Base-by-base conservation (phyloP, 2,888 invertebrate genomes). In the Lepidocyrtoides sp. region DNA sequence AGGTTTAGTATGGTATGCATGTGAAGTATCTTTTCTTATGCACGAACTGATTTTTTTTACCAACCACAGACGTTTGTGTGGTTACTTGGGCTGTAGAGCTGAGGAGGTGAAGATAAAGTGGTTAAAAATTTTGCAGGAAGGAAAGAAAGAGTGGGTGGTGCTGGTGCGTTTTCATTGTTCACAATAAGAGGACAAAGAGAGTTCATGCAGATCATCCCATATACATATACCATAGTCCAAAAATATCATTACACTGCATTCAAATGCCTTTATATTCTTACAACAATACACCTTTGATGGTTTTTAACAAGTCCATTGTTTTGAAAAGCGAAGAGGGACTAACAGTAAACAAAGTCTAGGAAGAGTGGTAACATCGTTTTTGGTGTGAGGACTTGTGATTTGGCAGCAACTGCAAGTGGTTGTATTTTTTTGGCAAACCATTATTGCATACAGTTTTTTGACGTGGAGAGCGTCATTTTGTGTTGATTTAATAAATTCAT, bases 41-140 rank as follows among this genome's bases (percentile, higher is more conserved):
- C n/a, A n/a, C n/a, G n/a, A n/a, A n/a, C n/a, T n/a, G n/a, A n/a
- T n/a, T n/a, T n/a, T n/a, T n/a, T n/a, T n/a, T n/a, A n/a, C n/a
- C n/a, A n/a, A n/a, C n/a, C n/a, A n/a, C n/a, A n/a, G n/a, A n/a
- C n/a, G n/a, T n/a, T n/a, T n/a, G n/a, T n/a, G n/a, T n/a, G n/a
- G n/a, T n/a, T n/a, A n/a, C n/a, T n/a, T n/a, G n/a, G n/a, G n/a
- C n/a, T n/a, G n/a, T n/a, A n/a, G n/a, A n/a, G n/a, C n/a, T n/a
- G n/a, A n/a, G n/a, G n/a, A n/a, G n/a, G n/a, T n/a, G n/a, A n/a
- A n/a, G n/a, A n/a, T n/a, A n/a, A n/a, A n/a, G n/a, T n/a, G n/a
- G n/a, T n/a, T n/a, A n/a, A n/a, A n/a, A n/a, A n/a, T 57, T 72
- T 75, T 85, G 48, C 60, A 48, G 36, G 63, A 66, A 83, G 48